These are phyloP conservation scores for Ceyx cyanopectus DNA, from an alignment of 2,113 vertebrate genomes.

Conservation along the genomic window DNA sequence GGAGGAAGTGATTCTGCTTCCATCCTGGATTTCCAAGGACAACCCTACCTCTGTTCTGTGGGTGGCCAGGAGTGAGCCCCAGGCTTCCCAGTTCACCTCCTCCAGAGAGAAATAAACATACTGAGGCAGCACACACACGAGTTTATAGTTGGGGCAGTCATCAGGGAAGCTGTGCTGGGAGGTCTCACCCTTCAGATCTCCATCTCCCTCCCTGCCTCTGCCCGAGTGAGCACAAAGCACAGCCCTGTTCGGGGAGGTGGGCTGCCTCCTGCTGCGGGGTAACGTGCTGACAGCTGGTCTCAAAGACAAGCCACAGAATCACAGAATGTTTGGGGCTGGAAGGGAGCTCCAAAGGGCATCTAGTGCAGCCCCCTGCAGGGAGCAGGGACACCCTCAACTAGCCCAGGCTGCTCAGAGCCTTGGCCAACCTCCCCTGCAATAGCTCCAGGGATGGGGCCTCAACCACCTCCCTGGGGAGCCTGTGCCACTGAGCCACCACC, in stretches of 20 bases:
- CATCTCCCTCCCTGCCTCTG: background rate
- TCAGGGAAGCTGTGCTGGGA: background rate
- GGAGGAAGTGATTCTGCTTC: slow-evolving; percentile 30
- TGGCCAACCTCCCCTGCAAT: too few species aligned
- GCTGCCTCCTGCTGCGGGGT: background rate
- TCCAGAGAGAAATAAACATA: slow-evolving; percentile 40
- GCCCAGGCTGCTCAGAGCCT: too few species aligned
- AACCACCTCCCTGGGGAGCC: too few species aligned
- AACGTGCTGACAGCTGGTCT: background rate
- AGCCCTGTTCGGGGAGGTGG: background rate
- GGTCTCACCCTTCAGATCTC: background rate
- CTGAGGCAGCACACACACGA: background rate
- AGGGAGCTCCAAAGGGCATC: too few species aligned
- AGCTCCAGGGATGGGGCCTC: too few species aligned
- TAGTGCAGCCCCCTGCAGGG: too few species aligned
- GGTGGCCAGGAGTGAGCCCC: slow-evolving; percentile 18
- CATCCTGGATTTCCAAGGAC: slow-evolving; percentile 33
- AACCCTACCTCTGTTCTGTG: slow-evolving; percentile 52
- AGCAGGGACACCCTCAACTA: too few species aligned
- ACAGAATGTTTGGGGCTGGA: too few species aligned
- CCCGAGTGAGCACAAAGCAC: background rate
- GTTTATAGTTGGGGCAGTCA: slow-evolving; percentile 14
- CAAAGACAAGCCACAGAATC: background rate
- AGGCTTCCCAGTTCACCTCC: background rate
- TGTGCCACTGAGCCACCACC: too few species aligned